These are phyloP conservation scores for Pangasius macronema DNA, from an alignment of 2,797 vertebrate species.

Conservation along the genomic window DNA sequence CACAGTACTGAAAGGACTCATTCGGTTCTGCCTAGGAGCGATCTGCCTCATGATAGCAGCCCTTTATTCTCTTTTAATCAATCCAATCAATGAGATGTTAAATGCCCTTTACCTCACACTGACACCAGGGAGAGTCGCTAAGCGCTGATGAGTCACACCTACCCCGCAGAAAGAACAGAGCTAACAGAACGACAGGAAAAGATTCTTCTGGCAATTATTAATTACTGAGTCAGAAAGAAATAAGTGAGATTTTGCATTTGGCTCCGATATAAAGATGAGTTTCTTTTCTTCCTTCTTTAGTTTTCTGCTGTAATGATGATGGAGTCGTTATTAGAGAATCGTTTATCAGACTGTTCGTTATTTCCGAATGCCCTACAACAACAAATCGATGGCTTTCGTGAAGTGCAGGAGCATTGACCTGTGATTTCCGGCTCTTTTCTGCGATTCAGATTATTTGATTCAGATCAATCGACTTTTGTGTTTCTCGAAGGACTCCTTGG, in stretches of 20 bases:
- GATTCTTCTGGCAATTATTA: background rate
- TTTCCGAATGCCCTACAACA: conserved; percentile 4
- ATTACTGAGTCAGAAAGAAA: background rate
- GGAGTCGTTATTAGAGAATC: background rate
- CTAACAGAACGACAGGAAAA: background rate
- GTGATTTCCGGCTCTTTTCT: background rate
- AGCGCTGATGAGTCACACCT: conserved; percentile 13
- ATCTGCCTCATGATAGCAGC: conserved; percentile 23
- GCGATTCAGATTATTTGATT: background rate
- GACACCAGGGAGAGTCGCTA: conserved; percentile 20
- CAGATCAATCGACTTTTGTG: background rate
- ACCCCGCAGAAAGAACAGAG: background rate
- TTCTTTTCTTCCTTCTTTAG: background rate
- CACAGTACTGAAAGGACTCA: conserved; percentile 30
- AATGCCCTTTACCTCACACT: conserved; percentile 34
- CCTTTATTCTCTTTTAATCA: conserved; percentile 42
- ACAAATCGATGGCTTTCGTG: background rate
- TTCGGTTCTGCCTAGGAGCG: conserved; percentile 19
- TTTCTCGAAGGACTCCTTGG: background rate
- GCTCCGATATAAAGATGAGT: background rate
- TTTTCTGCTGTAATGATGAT: background rate
- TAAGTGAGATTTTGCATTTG: background rate
- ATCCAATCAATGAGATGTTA: conserved; percentile 43
- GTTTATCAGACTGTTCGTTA: conserved; percentile 16
- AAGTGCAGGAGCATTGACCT: background rate